Conservation (phyloP, 1,140 invertebrate genomes). For the Lanistes nyassanus region DNA sequence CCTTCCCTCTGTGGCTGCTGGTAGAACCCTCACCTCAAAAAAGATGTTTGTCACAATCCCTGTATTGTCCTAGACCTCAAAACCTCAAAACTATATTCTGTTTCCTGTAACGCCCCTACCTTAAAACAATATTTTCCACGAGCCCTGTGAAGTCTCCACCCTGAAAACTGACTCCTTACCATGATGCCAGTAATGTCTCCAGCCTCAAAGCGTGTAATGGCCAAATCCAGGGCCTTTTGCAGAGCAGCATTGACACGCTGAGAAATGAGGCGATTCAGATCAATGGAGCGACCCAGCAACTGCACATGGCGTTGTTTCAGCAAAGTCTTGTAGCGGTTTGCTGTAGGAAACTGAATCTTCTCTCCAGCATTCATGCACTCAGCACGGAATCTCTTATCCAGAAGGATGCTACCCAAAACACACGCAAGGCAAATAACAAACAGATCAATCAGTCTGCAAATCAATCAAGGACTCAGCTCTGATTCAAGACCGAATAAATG, state of each 20-base stretch:
- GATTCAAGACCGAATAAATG: too few relatives aligned
- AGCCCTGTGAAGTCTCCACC: too few relatives aligned
- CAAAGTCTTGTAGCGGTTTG: slow-evolving; percentile 94
- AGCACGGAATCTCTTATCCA: slow-evolving; percentile 96
- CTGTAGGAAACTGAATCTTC: slow-evolving; percentile 80
- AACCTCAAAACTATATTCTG: too few relatives aligned
- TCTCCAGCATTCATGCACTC: slow-evolving; percentile 90
- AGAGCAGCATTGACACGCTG: slow-evolving; percentile 96
- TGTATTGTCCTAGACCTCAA: too few relatives aligned
- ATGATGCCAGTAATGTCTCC: slow-evolving; percentile 97
- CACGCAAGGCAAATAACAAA: too few relatives aligned
- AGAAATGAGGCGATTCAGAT: slow-evolving; percentile 95
- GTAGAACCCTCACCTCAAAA: too few relatives aligned
- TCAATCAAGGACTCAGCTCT: too few relatives aligned
- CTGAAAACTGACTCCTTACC: slow-evolving; percentile 69
- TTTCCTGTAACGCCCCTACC: too few relatives aligned
- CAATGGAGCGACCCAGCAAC: slow-evolving; percentile 94
- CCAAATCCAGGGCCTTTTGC: slow-evolving; percentile 94
- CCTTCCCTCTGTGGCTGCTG: too few relatives aligned
- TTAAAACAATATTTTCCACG: too few relatives aligned
- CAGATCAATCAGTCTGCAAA: too few relatives aligned
- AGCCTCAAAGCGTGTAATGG: slow-evolving; percentile 94
- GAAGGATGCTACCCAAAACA: slow-evolving; percentile 80
- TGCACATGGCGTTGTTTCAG: slow-evolving; percentile 96
- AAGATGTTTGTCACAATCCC: not conserved